phyloP scores from a whole-genome alignment of 2,113 vertebrate species.

The Scartelaos histophorus region DNA sequence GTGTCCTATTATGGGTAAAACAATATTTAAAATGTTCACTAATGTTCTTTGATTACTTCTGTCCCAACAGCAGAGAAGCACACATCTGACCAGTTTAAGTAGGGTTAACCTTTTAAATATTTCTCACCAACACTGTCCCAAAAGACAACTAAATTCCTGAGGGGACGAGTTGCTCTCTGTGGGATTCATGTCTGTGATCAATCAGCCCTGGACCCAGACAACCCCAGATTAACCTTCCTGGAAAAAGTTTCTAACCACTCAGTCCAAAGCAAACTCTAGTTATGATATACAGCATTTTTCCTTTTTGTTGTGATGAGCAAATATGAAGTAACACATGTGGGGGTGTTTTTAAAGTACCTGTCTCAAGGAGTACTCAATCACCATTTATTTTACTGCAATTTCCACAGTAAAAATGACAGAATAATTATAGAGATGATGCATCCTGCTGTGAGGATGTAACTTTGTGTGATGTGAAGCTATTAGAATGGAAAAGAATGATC shows the following conservation, averaged over 20 bases:
- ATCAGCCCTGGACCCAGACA: slow-evolving; percentile 70
- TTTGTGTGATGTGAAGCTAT: slow-evolving; percentile 26
- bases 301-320: slow-evolving; percentile 41
- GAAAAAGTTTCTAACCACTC: slow-evolving; percentile 54
- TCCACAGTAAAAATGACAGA: slow-evolving; percentile 41
- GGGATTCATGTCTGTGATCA: slow-evolving; percentile 76
- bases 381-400: slow-evolving; percentile 29
- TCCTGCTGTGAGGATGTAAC: slow-evolving; percentile 18
- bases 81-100: slow-evolving; percentile 14
- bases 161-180: slow-evolving; percentile 61
- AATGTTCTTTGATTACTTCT: background rate
- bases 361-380: slow-evolving; percentile 6
- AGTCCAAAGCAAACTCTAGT: slow-evolving; percentile 34
- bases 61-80: background rate
- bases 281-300: slow-evolving; percentile 19
- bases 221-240: slow-evolving; percentile 60
- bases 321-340: slow-evolving; percentile 11
- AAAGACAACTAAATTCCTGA: slow-evolving; percentile 70
- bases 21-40: background rate
- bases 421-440: slow-evolving; percentile 35
- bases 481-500: slow-evolving; percentile 41
- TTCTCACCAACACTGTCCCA: slow-evolving; percentile 52
- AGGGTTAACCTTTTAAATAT: slow-evolving; percentile 50
- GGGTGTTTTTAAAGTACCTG: slow-evolving; percentile 14
- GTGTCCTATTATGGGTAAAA: slow-evolving; percentile 9